Base-by-base conservation (phyloP, 2,797 vertebrate species). In the Sebastes trivittatus region DNA sequence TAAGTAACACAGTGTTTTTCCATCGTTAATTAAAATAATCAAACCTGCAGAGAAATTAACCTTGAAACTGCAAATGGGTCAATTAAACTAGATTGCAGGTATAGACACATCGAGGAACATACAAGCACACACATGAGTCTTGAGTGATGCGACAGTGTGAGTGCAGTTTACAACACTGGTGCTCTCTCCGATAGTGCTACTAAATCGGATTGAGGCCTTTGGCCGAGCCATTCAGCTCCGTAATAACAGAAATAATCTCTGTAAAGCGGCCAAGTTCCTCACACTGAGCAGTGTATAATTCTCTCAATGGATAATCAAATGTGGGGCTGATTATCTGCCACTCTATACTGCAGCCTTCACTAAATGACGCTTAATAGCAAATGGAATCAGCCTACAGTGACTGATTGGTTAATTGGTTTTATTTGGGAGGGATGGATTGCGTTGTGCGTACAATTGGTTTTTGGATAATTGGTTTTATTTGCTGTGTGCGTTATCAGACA, bases 351-450 rank as follows among this genome's bases (percentile, higher is more conserved):
- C 80, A 83, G 85, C 58, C 69, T 67, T 82, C 46, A 72, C 78
- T 85, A 81, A 92, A 88, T 66, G 76, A 88, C 67, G 88, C 78
- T 66, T 86, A 77, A 91, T 89, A 72, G 85, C 78, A 80, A 87
- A 87, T 84, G 49, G 75, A 85, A 88, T 86, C 79, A 88, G 86
- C 67, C 69, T 52, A 82, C 70, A 84, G 68, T 84, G 75, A 82
- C 87, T 91, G 83, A 92, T 88, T 88, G 75, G 79, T 88, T 88
- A 81, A 93, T 88, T 89, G 82, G 80, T 83, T 92, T 91, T 75
- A 89, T 88, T 91, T 85, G 36, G 38, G 71, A 80, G 25, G 54
- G 84, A 80, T 70, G 71, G 77, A 85, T 85, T 77, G 56, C n/a
- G 32, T 65, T 72, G 34, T 79, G 54, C 5, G 8, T 63, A 25